These are phyloP conservation scores for Xiphias gladius DNA, from an alignment of 2,113 vertebrate species.

Conservation along the genomic window DNA sequence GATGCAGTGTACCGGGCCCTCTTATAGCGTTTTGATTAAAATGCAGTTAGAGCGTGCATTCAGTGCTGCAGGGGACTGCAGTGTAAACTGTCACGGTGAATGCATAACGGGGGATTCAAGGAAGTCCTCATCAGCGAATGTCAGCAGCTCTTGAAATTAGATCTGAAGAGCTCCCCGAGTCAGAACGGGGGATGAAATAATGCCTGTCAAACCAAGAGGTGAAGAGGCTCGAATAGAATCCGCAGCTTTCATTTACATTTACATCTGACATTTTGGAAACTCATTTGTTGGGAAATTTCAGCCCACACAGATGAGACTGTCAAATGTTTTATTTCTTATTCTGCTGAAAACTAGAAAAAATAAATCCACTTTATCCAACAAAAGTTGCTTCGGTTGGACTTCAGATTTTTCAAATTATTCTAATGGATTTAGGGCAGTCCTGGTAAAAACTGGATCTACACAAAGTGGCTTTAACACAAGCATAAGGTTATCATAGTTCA, in stretches of 20 bases:
- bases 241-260: constrained; percentile 20
- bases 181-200: background rate
- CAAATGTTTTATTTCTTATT: too few species aligned
- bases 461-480: too few species aligned
- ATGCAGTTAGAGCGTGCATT: constrained; percentile 15
- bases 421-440: too few species aligned
- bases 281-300: constrained; percentile 1
- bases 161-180: constrained; percentile 20
- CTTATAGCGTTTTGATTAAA: constrained; percentile 44
- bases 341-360: background rate
- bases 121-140: constrained; percentile 5
- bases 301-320: background rate
- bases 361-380: background rate
- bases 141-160: constrained; percentile 32
- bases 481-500: too few species aligned
- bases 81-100: background rate
- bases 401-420: too few species aligned
- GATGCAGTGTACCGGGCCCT: constrained; percentile 10
- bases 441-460: too few species aligned
- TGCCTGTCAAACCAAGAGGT: background rate
- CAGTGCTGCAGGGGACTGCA: background rate
- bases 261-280: constrained; percentile 36
- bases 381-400: background rate
- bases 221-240: background rate
- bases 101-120: background rate